phyloP scores from a whole-genome alignment of 1,140 invertebrate genomes.

The Papilio glaucus region DNA sequence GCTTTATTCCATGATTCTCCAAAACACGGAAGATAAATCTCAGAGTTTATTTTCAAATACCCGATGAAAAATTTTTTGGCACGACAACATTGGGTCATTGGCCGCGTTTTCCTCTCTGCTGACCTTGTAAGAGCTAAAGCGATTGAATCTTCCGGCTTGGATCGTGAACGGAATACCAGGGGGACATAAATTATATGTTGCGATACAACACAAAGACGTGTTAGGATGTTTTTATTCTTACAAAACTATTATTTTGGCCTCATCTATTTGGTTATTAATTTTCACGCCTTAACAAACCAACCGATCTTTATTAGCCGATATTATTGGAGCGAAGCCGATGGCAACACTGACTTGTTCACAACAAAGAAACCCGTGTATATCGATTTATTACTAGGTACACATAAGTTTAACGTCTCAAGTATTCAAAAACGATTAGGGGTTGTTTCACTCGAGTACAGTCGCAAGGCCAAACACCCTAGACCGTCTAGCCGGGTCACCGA shows the following conservation, averaged over 20 bases:
- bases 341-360: no score
- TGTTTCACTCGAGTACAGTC: background rate
- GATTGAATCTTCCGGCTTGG: constrained; percentile 5
- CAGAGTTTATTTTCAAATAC: background rate
- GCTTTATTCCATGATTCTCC: no score
- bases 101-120: background rate
- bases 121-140: background rate
- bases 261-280: no score
- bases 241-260: no score
- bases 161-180: background rate
- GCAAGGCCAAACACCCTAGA: constrained; percentile 7
- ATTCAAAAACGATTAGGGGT: constrained; percentile 7
- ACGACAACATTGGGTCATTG: background rate
- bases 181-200: background rate
- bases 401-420: constrained; percentile 12
- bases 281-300: no score
- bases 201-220: background rate
- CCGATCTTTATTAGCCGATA: no score
- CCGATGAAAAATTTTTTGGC: background rate
- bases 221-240: no score
- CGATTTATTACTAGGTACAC: background rate
- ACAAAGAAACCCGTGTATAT: background rate
- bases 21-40: no score
- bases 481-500: background rate
- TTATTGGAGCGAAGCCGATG: no score